A percentile compares a stretch with the other conserved stretches of the same genome.
Evolutionary conservation across 2,888 invertebrate genomes (phyloP).

Genomic region (Pollenia labialis): DNA sequence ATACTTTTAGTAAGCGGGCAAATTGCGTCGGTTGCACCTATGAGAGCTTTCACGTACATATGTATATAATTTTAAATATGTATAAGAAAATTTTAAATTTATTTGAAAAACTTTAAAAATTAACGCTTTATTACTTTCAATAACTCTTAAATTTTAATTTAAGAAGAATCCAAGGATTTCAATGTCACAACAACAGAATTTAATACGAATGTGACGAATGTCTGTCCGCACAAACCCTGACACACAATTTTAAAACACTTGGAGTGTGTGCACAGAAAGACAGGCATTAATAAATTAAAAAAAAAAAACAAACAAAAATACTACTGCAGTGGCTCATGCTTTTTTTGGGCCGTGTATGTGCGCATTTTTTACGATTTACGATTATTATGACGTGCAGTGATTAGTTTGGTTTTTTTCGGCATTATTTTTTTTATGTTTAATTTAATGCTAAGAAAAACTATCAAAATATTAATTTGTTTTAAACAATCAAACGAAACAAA

Average conservation of each 20-base stretch:
- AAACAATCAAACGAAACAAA: not conserved
- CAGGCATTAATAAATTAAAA: conserved; percentile 36
- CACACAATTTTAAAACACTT: conserved; percentile 28
- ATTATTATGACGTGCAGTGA: conserved; percentile 63
- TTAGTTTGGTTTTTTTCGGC: conserved; percentile 15
- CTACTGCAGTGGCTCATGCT: not conserved
- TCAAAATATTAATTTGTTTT: conserved; percentile 14
- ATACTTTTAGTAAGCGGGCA: too few species aligned
- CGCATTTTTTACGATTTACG: conserved; percentile 68
- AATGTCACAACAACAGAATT: conserved; percentile 58
- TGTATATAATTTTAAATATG: too few species aligned
- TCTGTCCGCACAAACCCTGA: not conserved
- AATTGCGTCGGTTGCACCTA: too few species aligned
- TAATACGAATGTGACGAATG: conserved; percentile 10
- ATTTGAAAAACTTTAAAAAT: too few species aligned
- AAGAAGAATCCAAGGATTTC: conserved; percentile 16
- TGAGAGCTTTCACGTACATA: too few species aligned
- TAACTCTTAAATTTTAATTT: not conserved
- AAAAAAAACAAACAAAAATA: conserved; percentile 9
- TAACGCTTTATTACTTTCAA: not conserved
- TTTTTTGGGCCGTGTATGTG: conserved; percentile 18
- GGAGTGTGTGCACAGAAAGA: not conserved
- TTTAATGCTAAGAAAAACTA: conserved; percentile 13
- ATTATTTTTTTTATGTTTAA: not conserved
- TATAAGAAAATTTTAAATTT: too few species aligned